These are phyloP conservation scores for Larimichthys crocea DNA, from an alignment of 2,113 vertebrate species.

Conservation along the genomic window DNA sequence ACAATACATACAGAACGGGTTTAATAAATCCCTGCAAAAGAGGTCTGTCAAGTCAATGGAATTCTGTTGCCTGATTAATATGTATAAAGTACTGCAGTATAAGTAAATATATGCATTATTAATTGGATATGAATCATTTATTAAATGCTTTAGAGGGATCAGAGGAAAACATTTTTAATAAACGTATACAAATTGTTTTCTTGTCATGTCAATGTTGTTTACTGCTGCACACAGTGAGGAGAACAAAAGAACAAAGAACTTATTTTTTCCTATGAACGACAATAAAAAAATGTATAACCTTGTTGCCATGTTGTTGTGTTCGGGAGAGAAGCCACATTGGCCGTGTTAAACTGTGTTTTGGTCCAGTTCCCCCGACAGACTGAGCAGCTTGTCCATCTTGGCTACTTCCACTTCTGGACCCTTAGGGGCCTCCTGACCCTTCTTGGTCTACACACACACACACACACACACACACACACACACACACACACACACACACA, in stretches of 20 bases:
- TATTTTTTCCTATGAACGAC: conserved; percentile 10
- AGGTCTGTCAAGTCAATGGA: conserved; percentile 10
- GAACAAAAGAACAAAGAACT: not conserved
- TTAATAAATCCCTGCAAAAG: conserved; percentile 30
- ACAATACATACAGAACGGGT: conserved; percentile 22
- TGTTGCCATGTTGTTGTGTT: conserved; percentile 5
- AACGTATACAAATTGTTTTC: conserved; percentile 27
- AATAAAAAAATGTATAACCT: not conserved
- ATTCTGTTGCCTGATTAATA: conserved; percentile 38
- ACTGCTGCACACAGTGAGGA: conserved; percentile 9
- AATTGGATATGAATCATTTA: conserved; percentile 34
- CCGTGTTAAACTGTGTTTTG: not conserved
- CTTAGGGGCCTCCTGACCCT: conserved; percentile 88
- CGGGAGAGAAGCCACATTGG: not conserved
- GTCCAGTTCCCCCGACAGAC: conserved; percentile 84
- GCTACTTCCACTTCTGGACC: conserved; percentile 89
- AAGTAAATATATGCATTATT: conserved; percentile 44
- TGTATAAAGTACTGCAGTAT: conserved; percentile 21
- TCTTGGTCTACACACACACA: conserved; percentile 86
- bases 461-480: not conserved
- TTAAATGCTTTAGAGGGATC: conserved; percentile 1
- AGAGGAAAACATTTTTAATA: conserved; percentile 27
- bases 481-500: not conserved
- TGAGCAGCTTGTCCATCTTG: conserved; percentile 95
- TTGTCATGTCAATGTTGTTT: conserved; percentile 19